phyloP scores from a whole-genome alignment of 2,888 invertebrate species.

The Cartodere bifasciata region DNA sequence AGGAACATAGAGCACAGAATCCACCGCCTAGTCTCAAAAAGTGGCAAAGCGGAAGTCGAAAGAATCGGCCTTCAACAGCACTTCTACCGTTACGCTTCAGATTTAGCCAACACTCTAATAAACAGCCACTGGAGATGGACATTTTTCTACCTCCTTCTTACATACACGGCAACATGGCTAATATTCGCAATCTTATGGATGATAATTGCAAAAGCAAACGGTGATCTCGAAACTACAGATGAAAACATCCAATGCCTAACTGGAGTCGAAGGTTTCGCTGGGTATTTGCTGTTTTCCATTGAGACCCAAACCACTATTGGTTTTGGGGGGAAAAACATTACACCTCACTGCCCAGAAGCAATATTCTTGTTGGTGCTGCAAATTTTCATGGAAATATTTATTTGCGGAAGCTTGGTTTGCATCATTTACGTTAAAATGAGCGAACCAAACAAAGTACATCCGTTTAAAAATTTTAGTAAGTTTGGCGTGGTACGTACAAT shows the following conservation, averaged over 20 bases:
- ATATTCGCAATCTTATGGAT: conserved; percentile 18
- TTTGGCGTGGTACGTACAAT: conserved; percentile 45
- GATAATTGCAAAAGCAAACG: conserved; percentile 20
- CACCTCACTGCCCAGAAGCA: conserved; percentile 58
- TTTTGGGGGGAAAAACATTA: conserved; percentile 21
- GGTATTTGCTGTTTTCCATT: conserved; percentile 21
- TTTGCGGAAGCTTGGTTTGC: conserved; percentile 30
- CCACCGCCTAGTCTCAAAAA: too few relatives aligned
- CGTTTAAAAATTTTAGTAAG: conserved; percentile 50
- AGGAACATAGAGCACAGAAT: too few relatives aligned
- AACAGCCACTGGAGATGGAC: conserved; percentile 21
- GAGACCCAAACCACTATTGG: conserved; percentile 23
- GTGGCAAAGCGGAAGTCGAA: conserved; percentile 32
- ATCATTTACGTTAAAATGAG: conserved; percentile 53
- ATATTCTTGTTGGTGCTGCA: conserved; percentile 72
- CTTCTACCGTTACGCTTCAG: conserved; percentile 18
- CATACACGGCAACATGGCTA: conserved; percentile 19
- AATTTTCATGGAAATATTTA: conserved; percentile 48
- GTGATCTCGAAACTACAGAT: conserved; percentile 14
- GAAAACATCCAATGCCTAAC: conserved; percentile 21
- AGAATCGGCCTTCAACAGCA: conserved; percentile 18
- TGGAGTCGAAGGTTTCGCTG: conserved; percentile 17
- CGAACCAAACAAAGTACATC: conserved; percentile 34
- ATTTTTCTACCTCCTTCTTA: conserved; percentile 14
- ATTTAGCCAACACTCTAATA: conserved; percentile 20